A percentile compares a stretch with the other conserved stretches of the same genome.
Evolutionary conservation across 1,140 invertebrate genomes (phyloP).

Genomic region (Bathynomus jamesi): DNA sequence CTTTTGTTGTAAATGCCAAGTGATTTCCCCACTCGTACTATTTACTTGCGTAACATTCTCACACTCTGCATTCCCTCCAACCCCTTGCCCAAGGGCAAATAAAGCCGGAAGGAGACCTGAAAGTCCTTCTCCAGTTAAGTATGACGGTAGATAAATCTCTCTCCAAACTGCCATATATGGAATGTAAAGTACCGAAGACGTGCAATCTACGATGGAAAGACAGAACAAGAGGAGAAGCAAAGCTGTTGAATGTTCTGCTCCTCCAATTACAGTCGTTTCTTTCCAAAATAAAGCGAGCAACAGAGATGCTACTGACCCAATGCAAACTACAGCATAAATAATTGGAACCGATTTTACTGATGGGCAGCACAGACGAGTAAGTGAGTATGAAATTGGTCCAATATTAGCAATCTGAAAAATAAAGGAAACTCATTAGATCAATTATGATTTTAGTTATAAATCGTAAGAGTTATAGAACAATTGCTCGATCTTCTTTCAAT

Average conservation of each 20-base stretch:
- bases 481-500: no score
- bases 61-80: no score
- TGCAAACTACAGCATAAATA: conserved; percentile 21
- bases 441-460: no score
- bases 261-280: conserved; percentile 53
- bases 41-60: neutral
- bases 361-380: conserved; percentile 9
- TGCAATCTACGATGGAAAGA: conserved; percentile 78
- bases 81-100: conserved; percentile 55
- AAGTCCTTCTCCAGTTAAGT: conserved; percentile 65
- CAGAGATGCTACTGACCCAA: conserved; percentile 50
- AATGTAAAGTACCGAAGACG: conserved; percentile 81
- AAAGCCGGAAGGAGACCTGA: conserved; percentile 82
- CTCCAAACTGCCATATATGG: conserved; percentile 80
- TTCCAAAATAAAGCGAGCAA: conserved; percentile 67
- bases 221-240: conserved; percentile 69
- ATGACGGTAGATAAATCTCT: conserved; percentile 59
- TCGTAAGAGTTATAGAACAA: no score
- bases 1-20: no score
- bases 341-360: conserved; percentile 10
- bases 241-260: conserved; percentile 57
- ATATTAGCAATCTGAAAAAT: conserved; percentile 63
- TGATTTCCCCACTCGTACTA: conserved; percentile 41
- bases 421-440: no score
- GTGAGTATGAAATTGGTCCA: conserved; percentile 62